Evolutionary conservation across 2,888 invertebrate genomes (phyloP).

Genomic region (Dioctria rufipes): DNA sequence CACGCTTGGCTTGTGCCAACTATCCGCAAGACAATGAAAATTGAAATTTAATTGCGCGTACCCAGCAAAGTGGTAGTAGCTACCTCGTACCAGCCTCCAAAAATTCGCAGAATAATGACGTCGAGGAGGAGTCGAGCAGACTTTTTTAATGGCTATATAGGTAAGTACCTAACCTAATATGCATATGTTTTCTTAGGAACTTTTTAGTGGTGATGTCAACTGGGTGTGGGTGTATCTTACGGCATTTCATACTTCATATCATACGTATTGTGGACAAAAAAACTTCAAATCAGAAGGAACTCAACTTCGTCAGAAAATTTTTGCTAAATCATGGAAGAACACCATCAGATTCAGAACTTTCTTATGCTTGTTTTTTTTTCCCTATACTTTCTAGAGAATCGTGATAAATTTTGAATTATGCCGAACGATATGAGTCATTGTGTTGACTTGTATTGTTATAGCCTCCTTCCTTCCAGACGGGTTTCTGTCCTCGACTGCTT

Average conservation of each 20-base stretch:
- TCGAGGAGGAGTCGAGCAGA: not conserved
- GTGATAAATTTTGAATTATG: conserved; percentile 38
- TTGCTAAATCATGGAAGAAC: conserved; percentile 34
- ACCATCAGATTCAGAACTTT: conserved; percentile 5
- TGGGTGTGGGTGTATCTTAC: not conserved
- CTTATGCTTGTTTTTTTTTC: not conserved
- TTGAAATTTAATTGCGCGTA: conserved; percentile 49
- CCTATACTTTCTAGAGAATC: not conserved
- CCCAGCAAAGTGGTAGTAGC: conserved; percentile 26
- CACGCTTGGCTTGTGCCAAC: conserved; percentile 43
- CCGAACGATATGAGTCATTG: conserved; percentile 6
- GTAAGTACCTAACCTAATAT: not conserved
- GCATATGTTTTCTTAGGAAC: conserved; percentile 4
- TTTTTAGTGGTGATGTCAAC: conserved; percentile 2
- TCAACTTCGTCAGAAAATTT: not conserved
- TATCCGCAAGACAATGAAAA: conserved; percentile 48
- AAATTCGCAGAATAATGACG: conserved; percentile 10
- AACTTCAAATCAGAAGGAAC: not conserved
- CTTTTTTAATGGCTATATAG: too few species aligned
- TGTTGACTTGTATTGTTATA: conserved; percentile 17
- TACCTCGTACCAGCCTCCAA: conserved; percentile 1
- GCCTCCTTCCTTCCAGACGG: not conserved
- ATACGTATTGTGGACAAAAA: too few species aligned
- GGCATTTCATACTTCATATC: not conserved
- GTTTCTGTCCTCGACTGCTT: not conserved